A percentile compares a stretch with the other conserved stretches of the same genome.
These are phyloP conservation scores for Stenodera caucasica DNA, from an alignment of 2,888 invertebrate species.

Conservation along the genomic window DNA sequence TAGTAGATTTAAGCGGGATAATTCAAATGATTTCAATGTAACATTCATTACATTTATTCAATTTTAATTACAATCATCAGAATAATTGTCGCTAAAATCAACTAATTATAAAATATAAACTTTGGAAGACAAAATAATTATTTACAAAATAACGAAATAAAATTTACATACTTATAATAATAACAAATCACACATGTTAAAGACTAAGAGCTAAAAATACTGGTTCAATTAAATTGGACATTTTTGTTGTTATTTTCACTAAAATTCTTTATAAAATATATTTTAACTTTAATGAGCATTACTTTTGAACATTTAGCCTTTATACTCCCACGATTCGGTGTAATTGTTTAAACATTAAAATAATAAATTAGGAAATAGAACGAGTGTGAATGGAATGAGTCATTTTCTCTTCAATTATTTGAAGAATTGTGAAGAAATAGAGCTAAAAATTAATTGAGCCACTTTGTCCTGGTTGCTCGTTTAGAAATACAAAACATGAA, in stretches of 20 bases:
- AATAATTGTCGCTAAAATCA: constrained; percentile 13
- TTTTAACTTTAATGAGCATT: constrained; percentile 36
- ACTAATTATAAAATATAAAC: constrained; percentile 17
- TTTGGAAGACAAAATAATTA: constrained; percentile 42
- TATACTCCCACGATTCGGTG: constrained; percentile 3
- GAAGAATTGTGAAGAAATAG: no score
- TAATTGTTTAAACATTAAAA: constrained; percentile 18
- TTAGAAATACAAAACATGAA: constrained; percentile 8
- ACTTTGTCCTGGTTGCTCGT: constrained; percentile 2
- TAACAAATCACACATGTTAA: constrained; percentile 23
- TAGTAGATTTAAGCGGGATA: neutral
- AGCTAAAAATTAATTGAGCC: no score
- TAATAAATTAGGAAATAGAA: neutral
- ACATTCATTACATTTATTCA: constrained; percentile 41
- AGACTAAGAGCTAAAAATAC: constrained; percentile 27
- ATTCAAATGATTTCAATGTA: constrained; percentile 14
- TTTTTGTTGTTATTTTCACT: constrained; percentile 17
- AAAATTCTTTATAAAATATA: constrained; percentile 44
- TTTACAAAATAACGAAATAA: constrained; percentile 27
- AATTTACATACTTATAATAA: constrained; percentile 32
- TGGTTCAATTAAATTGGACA: constrained; percentile 20
- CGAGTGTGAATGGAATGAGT: constrained; percentile 4
- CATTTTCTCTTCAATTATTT: neutral
- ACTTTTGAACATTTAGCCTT: constrained; percentile 35
- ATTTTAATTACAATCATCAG: constrained; percentile 35